A percentile compares a stretch with the other conserved stretches of the same genome.
phyloP scores from a whole-genome alignment of 2,888 invertebrate species.

The Pseudoips prasinana region DNA sequence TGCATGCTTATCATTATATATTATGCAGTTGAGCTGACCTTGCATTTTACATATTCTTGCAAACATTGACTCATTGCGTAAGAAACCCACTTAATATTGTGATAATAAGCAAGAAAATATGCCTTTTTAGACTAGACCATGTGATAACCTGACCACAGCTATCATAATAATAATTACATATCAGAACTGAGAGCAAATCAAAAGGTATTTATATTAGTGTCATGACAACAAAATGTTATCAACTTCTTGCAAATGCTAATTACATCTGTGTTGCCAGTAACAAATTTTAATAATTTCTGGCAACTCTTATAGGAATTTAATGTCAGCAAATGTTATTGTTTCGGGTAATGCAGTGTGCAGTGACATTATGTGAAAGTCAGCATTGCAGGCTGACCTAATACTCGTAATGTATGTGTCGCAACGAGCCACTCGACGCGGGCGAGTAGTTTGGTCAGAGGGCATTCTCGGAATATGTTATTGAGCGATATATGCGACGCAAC shows the following conservation, averaged over 20 bases:
- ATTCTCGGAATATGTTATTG: conserved; percentile 46
- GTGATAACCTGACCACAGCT: too few species aligned
- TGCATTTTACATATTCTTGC: conserved; percentile 14
- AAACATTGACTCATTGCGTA: conserved; percentile 11
- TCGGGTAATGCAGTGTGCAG: conserved; percentile 33
- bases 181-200: too few species aligned
- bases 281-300: conserved; percentile 29
- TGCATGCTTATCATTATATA: conserved; percentile 1
- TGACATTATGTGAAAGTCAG: conserved; percentile 56
- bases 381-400: conserved; percentile 54
- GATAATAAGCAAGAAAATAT: not conserved
- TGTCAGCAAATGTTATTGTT: conserved; percentile 34
- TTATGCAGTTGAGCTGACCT: conserved; percentile 8
- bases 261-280: conserved; percentile 46
- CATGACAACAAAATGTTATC: too few species aligned
- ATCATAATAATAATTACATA: too few species aligned
- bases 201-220: too few species aligned
- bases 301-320: conserved; percentile 48
- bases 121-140: too few species aligned
- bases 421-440: conserved; percentile 28
- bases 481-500: conserved; percentile 40
- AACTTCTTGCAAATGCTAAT: conserved; percentile 11
- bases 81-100: conserved; percentile 1
- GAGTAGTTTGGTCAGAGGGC: conserved; percentile 38
- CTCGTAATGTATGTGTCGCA: conserved; percentile 46